These are phyloP conservation scores for Leptonema lineaticorne DNA, from an alignment of 1,140 invertebrate genomes.

Conservation along the genomic window DNA sequence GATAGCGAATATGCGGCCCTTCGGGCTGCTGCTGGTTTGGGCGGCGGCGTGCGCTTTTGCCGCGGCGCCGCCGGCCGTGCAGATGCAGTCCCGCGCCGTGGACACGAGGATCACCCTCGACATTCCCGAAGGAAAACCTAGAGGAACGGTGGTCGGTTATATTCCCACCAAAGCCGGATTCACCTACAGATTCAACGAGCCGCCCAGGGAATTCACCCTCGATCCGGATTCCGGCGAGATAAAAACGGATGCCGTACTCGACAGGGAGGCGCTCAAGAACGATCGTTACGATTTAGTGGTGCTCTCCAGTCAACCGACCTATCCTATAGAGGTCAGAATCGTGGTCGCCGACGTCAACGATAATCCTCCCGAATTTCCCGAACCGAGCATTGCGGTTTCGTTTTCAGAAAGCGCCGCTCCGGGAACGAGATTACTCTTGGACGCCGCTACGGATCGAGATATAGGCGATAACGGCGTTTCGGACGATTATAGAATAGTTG, in stretches of 20 bases:
- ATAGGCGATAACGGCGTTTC: conserved; percentile 82
- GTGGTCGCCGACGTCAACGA: conserved; percentile 86
- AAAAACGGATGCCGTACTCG: conserved; percentile 74
- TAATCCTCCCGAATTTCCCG: conserved; percentile 87
- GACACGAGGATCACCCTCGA: conserved; percentile 84
- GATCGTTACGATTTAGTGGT: conserved; percentile 88
- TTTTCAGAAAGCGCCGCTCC: conserved; percentile 89
- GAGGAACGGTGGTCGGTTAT: conserved; percentile 77
- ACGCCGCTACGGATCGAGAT: conserved; percentile 85
- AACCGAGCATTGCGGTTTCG: conserved; percentile 77
- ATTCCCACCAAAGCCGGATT: conserved; percentile 86
- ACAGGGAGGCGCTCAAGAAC: conserved; percentile 73
- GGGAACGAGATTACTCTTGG: conserved; percentile 81
- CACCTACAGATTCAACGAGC: conserved; percentile 89
- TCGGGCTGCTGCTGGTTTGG: conserved; percentile 50
- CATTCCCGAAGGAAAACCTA: conserved; percentile 78
- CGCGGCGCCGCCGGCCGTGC: conserved; percentile 46
- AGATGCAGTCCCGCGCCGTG: conserved; percentile 84
- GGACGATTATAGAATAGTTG: conserved; percentile 85
- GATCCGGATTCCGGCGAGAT: conserved; percentile 82
- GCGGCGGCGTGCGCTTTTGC: conserved; percentile 45
- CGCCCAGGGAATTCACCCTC: conserved; percentile 77
- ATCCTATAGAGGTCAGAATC: conserved; percentile 89
- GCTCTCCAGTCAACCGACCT: conserved; percentile 87
- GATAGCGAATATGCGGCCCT: conserved; percentile 42